phyloP scores from a whole-genome alignment of 2,888 invertebrate species.

The Rambutsinella grinnellia region DNA sequence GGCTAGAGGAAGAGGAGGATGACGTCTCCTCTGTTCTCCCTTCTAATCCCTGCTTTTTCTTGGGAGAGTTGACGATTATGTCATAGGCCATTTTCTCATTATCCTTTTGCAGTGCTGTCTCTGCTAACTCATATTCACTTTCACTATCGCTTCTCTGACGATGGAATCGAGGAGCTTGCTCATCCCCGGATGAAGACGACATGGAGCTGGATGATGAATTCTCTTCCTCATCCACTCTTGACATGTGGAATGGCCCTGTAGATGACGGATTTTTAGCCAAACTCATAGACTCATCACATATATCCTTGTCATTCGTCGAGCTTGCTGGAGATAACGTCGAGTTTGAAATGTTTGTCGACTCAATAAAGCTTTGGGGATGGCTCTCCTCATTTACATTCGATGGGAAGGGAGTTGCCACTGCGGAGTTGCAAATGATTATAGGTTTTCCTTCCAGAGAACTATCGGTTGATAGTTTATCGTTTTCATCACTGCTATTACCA shows the following conservation, averaged over 20 bases:
- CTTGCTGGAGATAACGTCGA: not conserved
- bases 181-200: conserved; percentile 44
- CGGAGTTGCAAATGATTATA: conserved; percentile 1
- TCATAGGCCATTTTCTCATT: conserved; percentile 59
- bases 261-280: not conserved
- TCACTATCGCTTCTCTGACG: conserved; percentile 62
- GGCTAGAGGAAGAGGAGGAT: not conserved
- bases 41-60: conserved; percentile 25
- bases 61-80: conserved; percentile 58
- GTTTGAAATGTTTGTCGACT: conserved; percentile 43
- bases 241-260: conserved; percentile 26
- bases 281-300: not conserved
- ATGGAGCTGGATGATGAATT: conserved; percentile 22
- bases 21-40: conserved; percentile 7
- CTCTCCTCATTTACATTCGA: conserved; percentile 18
- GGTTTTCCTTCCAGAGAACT: conserved; percentile 20
- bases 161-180: conserved; percentile 38
- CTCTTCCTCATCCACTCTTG: conserved; percentile 26
- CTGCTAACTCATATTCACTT: conserved; percentile 62
- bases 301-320: conserved; percentile 16
- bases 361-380: not conserved
- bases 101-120: conserved; percentile 59
- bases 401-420: conserved; percentile 1
- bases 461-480: too few species aligned
- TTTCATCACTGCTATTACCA: too few species aligned